Evolutionary conservation across 30 jellyfish, hydroid and myxozoan genomes (phyloP).

Genomic region (Catostylus mosaicus): DNA sequence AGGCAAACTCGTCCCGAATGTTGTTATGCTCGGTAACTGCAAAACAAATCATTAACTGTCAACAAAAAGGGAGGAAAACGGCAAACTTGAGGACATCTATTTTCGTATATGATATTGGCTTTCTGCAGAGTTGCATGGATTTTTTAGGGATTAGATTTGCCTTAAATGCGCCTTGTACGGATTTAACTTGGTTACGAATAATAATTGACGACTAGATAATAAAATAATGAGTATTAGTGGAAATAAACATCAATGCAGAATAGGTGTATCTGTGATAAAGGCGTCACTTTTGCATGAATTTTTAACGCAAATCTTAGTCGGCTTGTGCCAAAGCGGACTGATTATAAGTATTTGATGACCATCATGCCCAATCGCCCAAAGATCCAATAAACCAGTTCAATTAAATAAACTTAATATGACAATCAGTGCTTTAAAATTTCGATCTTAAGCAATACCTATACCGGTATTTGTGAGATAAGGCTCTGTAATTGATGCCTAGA

Average conservation of each 20-base stretch:
- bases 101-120: background rate
- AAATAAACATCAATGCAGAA: background rate
- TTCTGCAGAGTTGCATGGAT: background rate
- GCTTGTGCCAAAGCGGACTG: slow-evolving; percentile 14
- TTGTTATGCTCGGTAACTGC: too few relatives aligned
- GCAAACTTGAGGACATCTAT: background rate
- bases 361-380: background rate
- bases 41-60: too few relatives aligned
- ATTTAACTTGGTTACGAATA: slow-evolving; percentile 15
- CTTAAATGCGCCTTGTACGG: slow-evolving; percentile 7
- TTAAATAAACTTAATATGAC: slow-evolving; percentile 7
- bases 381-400: slow-evolving; percentile 50
- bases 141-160: background rate
- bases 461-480: background rate
- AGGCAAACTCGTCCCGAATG: too few relatives aligned
- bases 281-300: slow-evolving; percentile 46
- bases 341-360: slow-evolving; percentile 18
- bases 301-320: slow-evolving; percentile 34
- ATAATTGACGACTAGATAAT: slow-evolving; percentile 8
- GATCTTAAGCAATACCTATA: background rate
- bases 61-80: too few relatives aligned
- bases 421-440: slow-evolving; percentile 18
- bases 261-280: background rate
- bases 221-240: background rate
- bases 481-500: background rate